Conservation (phyloP, 2,888 invertebrate species). For the Cerceris ruficornis region DNA sequence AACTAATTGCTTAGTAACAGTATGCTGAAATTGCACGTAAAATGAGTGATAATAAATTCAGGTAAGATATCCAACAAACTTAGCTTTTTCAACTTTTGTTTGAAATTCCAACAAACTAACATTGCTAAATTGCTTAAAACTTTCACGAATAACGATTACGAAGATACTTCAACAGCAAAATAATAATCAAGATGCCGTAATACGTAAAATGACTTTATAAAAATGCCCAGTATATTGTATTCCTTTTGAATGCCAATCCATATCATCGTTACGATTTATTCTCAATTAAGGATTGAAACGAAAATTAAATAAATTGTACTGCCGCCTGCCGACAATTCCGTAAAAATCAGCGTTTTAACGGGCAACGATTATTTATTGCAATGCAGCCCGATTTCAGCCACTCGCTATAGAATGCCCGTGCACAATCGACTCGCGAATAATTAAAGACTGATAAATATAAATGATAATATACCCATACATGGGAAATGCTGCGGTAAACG, state of each 20-base stretch:
- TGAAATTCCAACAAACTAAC: too few species aligned
- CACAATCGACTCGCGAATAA: slow-evolving; percentile 40
- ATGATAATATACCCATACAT: slow-evolving; percentile 34
- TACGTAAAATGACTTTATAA: too few species aligned
- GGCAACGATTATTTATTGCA: slow-evolving; percentile 40
- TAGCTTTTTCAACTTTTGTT: too few species aligned
- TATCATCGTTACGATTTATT: not conserved
- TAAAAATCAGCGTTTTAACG: not conserved
- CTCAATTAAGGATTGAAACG: slow-evolving; percentile 8
- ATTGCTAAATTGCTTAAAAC: too few species aligned
- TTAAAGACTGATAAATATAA: slow-evolving; percentile 50
- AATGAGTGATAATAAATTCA: too few species aligned
- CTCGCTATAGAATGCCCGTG: slow-evolving; percentile 21
- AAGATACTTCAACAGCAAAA: too few species aligned
- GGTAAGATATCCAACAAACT: too few species aligned
- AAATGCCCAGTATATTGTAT: not conserved
- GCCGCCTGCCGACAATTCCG: not conserved
- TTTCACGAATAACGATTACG: too few species aligned
- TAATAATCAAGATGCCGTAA: too few species aligned
- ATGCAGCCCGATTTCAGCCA: slow-evolving; percentile 40
- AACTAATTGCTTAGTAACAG: too few species aligned
- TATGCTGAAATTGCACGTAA: too few species aligned
- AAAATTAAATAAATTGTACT: slow-evolving; percentile 13
- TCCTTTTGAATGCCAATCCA: not conserved
- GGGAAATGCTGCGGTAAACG: slow-evolving; percentile 38